Conservation (phyloP, 2,797 vertebrate genomes). For the Hypotaenidia okinawae region DNA sequence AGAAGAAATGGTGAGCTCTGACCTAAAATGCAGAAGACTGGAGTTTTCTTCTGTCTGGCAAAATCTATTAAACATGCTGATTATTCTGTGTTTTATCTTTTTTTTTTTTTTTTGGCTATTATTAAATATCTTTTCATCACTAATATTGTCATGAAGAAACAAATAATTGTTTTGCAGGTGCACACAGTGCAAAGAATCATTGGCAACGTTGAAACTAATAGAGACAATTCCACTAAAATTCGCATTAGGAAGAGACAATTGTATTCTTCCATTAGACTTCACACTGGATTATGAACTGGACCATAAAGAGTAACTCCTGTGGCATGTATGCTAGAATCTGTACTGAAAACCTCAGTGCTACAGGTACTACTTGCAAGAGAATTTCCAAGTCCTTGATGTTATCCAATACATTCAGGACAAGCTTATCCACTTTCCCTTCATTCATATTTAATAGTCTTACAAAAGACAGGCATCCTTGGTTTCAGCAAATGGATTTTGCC, state of each 20-base stretch:
- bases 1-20: not conserved
- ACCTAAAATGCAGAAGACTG: not conserved
- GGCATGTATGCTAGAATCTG: not conserved
- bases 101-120: not conserved
- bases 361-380: not conserved
- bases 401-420: not conserved
- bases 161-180: not conserved
- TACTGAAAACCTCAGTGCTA: not conserved
- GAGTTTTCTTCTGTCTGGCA: not conserved
- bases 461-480: not conserved
- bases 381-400: not conserved
- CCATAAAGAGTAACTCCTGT: not conserved
- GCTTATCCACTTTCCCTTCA: slow-evolving; percentile 23
- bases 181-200: not conserved
- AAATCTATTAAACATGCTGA: not conserved
- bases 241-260: not conserved
- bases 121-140: not conserved
- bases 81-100: not conserved
- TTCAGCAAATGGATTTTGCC: slow-evolving; percentile 10
- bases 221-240: not conserved
- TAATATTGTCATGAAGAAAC: not conserved
- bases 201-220: not conserved
- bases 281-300: not conserved
- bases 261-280: not conserved
- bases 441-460: slow-evolving; percentile 26